Evolutionary conservation across 2,113 vertebrate species (phyloP), one percentile per base, ranked within the genome.

Genomic region (Meriones unguiculatus): DNA sequence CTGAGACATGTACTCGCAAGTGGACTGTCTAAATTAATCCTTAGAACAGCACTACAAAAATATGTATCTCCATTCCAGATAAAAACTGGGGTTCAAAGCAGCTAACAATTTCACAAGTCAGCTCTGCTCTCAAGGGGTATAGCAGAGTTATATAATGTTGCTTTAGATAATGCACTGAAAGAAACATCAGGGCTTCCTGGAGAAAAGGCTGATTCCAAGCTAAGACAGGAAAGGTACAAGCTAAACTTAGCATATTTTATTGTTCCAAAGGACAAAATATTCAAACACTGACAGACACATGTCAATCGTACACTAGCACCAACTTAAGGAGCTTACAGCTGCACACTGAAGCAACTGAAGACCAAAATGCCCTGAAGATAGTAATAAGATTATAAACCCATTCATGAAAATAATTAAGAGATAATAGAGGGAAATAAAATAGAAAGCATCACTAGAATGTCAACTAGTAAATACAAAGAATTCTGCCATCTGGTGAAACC

Each of bases 381-480:
- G 15, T 38, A 65, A 90, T 41, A 86, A 46, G 13, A 59, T 35
- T 70, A 57, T 72, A 94, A 94, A 80, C 10, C 52, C 70, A 77
- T 0, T 70, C 52, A 81, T 54, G 70, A 90, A 90, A 91, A 70
- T 73, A 82, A 89, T 52, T 75, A 90, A 64, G 80, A 65, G 32
- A 82, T 59, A 30, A 76, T 0, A 20, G 38, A 54, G 73, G 13
- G 90, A 11, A 89, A 90, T 28, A 25, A 11, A 89, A 90, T 28
- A 24, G 8, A 78, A 94, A 76, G 8, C 3, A 80, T 86, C 46
- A 85, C n/a, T 7, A 73, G 18, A 67, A 95, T 70, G 52, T 24
- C 32, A 91, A 94, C 81, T 57, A 87, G 46, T 75, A 84, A 82
- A 78, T 32, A 95, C n/a, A 82, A 96, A 18, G 17, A 95, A 41